phyloP scores from a whole-genome alignment of 2,888 invertebrate genomes.

The Anoplius nigerrimus region DNA sequence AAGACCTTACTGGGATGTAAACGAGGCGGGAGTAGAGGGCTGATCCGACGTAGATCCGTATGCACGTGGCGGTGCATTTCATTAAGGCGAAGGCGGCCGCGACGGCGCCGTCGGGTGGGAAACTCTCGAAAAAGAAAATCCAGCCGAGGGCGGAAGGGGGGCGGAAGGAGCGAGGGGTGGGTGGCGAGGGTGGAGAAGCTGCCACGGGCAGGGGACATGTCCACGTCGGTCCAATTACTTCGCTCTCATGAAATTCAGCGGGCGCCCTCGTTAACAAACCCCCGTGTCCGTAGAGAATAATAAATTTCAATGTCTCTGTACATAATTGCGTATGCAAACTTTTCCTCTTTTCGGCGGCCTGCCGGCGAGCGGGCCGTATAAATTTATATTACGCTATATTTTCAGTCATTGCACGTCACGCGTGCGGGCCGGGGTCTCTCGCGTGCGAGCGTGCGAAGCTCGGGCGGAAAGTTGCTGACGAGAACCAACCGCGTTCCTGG shows the following conservation, averaged over 20 bases:
- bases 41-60: conserved; percentile 52
- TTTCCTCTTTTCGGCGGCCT: conserved; percentile 39
- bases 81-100: conserved; percentile 48
- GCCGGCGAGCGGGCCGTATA: conserved; percentile 13
- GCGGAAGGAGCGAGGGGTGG: neutral
- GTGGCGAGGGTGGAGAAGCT: neutral
- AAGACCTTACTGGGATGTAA: conserved; percentile 44
- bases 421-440: too few species aligned
- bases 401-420: too few species aligned
- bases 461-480: too few species aligned
- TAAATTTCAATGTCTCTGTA: conserved; percentile 49
- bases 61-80: conserved; percentile 65
- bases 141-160: neutral
- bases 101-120: conserved; percentile 18
- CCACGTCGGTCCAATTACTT: conserved; percentile 52
- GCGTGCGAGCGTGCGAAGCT: too few species aligned
- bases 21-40: conserved; percentile 40
- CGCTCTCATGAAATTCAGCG: conserved; percentile 44
- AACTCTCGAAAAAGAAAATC: conserved; percentile 44
- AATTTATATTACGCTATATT: conserved; percentile 32
- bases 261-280: conserved; percentile 50
- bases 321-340: conserved; percentile 47
- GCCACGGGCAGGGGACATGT: conserved; percentile 30
- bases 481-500: too few species aligned
- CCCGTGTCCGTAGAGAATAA: conserved; percentile 42